Evolutionary conservation across 2,888 invertebrate genomes (phyloP), one percentile per base, ranked within the genome.

Genomic region (Buathra laborator): DNA sequence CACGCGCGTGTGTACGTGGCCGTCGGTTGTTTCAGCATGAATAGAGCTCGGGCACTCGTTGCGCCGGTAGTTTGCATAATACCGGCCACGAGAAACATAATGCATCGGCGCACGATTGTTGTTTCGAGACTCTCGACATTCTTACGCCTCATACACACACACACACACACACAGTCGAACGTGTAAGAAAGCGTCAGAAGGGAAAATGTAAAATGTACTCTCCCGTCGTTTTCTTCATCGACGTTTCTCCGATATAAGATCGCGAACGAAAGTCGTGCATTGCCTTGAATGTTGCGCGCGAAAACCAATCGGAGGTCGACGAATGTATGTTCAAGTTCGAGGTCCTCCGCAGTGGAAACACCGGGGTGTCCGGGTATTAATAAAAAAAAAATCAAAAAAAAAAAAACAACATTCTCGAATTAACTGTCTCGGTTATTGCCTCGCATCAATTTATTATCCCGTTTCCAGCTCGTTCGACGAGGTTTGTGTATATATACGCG

Each of bases 391-490:
- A n/a, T n/a, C n/a, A n/a, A 24, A 24, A 24, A 24, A 67, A 78
- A 74, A 75, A 67, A 44, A 24, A 66, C 7, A 12, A 43, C 3
- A 51, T n/a, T 64, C 51, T 71, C 43, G 85, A 78, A 85, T 85
- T 85, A 82, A 85, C 78, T 79, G 85, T 85, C 85, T 82, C 85
- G 82, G 74, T 51, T 85, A 85, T 85, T 85, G 82, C 79, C 78
- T 79, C 70, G 66, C 79, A 82, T 85, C 81, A 76, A 82, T 85
- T 85, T 85, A 85, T 85, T 85, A 85, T 82, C 85, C 85, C 82
- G 85, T 82, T 85, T 82, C 75, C 67, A 82, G 82, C 82, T 79
- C 71, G 85, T 67, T 82, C 32, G 71, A 82, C 85, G 85, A 79
- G 85, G 62, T 75, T 67, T 76, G 51, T 64, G 64, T 71, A 67